Conservation (phyloP, 92 coral and sea anemone genomes). For the Phenganax subtilis region DNA sequence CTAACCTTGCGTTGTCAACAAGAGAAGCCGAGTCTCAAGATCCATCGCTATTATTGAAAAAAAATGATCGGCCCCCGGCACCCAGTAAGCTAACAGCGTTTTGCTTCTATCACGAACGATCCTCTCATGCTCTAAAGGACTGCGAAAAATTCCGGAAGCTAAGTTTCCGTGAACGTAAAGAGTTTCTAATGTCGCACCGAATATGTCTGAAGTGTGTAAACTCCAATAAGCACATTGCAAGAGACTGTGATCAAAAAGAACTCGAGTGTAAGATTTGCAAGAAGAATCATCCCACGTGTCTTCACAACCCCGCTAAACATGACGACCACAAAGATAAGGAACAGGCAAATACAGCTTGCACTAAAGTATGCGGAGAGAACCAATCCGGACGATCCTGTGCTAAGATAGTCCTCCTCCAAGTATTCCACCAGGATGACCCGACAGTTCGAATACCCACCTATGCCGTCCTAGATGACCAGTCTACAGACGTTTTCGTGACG, state of each 20-base stretch:
- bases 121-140: conserved; percentile 45
- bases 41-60: not conserved
- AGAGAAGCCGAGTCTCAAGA: not conserved
- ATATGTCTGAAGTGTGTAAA: conserved; percentile 51
- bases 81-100: not conserved
- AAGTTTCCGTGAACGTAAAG: conserved; percentile 31
- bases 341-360: conserved; percentile 33
- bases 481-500: conserved; percentile 51
- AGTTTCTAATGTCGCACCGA: conserved; percentile 45
- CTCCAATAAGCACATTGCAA: conserved; percentile 41
- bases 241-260: conserved; percentile 39
- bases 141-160: conserved; percentile 58
- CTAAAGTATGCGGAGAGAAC: conserved; percentile 60
- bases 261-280: conserved; percentile 41
- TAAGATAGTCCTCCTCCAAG: conserved; percentile 53
- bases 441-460: conserved; percentile 29
- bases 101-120: conserved; percentile 49
- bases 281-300: conserved; percentile 52
- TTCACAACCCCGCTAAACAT: conserved; percentile 31
- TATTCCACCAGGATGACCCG: conserved; percentile 42
- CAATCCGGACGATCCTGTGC: conserved; percentile 51
- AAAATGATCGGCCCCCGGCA: not conserved
- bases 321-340: no score
- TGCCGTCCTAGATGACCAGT: conserved; percentile 50
- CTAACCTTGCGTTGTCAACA: conserved; percentile 32